Percentiles rank a stretch among this genome's conserved stretches.
These are phyloP conservation scores for Amiota communis DNA, from an alignment of 2,888 invertebrate genomes.

Conservation along the genomic window DNA sequence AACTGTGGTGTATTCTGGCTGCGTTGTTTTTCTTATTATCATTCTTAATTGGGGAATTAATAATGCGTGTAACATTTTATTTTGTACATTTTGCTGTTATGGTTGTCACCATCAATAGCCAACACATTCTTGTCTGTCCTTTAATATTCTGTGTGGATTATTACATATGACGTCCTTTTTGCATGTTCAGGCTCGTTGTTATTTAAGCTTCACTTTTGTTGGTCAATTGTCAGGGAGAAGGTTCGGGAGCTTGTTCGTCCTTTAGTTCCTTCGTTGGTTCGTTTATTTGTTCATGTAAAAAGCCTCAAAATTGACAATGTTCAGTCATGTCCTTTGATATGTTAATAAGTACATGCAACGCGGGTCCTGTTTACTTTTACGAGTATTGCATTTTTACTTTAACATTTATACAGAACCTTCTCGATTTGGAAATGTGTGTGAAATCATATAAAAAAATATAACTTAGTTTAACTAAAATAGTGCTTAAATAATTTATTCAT, in stretches of 20 bases:
- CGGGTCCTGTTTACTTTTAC: neutral
- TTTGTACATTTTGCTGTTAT: too few relatives aligned
- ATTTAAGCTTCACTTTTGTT: neutral
- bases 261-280: neutral
- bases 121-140: too few relatives aligned
- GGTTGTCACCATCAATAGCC: too few relatives aligned
- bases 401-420: neutral
- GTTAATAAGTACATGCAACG: constrained; percentile 2
- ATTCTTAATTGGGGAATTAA: neutral
- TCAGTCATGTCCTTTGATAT: constrained; percentile 10
- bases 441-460: too few relatives aligned
- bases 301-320: constrained; percentile 17
- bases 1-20: too few relatives aligned
- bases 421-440: too few relatives aligned
- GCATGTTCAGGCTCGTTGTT: neutral
- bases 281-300: neutral
- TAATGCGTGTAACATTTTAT: too few relatives aligned
- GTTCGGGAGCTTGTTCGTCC: neutral
- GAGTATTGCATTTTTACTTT: too few relatives aligned
- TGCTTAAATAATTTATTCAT: too few relatives aligned
- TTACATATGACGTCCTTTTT: constrained; percentile 5
- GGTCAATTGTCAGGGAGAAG: constrained; percentile 13
- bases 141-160: too few relatives aligned
- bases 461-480: too few relatives aligned
- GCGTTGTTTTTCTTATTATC: neutral